phyloP scores from a whole-genome alignment of 35 echinoderm and acorn worm genomes.

The Ptychodera flava region DNA sequence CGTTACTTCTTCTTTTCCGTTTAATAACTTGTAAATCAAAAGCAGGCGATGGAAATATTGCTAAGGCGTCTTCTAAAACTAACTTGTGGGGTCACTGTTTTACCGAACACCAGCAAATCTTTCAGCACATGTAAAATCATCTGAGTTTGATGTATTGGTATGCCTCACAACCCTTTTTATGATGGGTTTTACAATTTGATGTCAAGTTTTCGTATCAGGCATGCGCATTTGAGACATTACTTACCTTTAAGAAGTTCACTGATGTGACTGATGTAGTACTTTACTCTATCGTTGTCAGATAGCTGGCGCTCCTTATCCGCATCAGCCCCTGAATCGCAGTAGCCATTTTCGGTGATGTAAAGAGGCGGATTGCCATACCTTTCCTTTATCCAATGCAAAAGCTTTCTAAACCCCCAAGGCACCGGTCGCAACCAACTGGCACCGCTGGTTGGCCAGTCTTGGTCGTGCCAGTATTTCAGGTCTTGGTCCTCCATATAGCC shows the following conservation, averaged over 20 bases:
- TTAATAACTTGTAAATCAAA: too few species aligned
- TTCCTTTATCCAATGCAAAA: conserved; percentile 65
- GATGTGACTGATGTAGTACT: conserved; percentile 71
- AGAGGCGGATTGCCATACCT: conserved; percentile 69
- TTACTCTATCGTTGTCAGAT: conserved; percentile 51
- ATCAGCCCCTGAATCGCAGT: conserved; percentile 32
- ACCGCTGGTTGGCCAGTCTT: conserved; percentile 35
- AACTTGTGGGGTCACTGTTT: too few species aligned
- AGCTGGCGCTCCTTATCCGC: conserved; percentile 26
- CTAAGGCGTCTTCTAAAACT: too few species aligned
- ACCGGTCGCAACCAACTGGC: conserved; percentile 54
- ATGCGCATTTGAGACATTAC: too few species aligned
- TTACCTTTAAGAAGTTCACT: conserved; percentile 90
- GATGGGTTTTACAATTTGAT: too few species aligned
- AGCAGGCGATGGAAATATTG: too few species aligned
- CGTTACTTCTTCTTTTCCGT: too few species aligned
- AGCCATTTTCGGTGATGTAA: conserved; percentile 92
- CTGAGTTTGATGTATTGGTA: not conserved
- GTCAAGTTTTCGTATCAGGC: too few species aligned
- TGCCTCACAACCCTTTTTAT: not conserved
- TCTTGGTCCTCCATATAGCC: conserved; percentile 47
- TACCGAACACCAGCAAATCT: not conserved
- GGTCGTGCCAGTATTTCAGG: conserved; percentile 22
- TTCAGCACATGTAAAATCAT: not conserved
- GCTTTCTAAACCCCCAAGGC: conserved; percentile 77